These are phyloP conservation scores for Drosophila antonietae DNA, from an alignment of 2,888 invertebrate species.

Conservation along the genomic window DNA sequence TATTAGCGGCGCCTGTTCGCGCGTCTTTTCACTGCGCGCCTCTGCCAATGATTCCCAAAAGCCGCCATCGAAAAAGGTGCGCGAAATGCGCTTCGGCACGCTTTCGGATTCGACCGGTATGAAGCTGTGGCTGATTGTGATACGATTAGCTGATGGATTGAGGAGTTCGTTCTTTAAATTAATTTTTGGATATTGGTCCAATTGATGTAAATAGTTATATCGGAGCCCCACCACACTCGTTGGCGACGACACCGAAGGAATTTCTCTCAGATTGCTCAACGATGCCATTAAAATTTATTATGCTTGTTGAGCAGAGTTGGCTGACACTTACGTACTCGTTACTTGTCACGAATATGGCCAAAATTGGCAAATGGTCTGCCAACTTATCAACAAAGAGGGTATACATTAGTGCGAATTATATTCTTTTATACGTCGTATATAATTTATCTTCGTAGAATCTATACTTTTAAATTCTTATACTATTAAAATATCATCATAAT, in stretches of 20 bases:
- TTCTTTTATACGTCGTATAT: background rate
- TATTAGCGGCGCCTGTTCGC: slow-evolving; percentile 84
- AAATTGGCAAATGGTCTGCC: background rate
- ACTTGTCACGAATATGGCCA: slow-evolving; percentile 10
- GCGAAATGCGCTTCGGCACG: slow-evolving; percentile 90
- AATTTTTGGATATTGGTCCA: slow-evolving; percentile 89
- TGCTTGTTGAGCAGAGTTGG: slow-evolving; percentile 10
- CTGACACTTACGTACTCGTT: background rate
- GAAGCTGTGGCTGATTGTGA: slow-evolving; percentile 63
- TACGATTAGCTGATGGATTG: slow-evolving; percentile 84
- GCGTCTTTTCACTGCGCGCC: slow-evolving; percentile 85
- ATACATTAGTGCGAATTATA: background rate
- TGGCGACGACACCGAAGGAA: slow-evolving; percentile 34
- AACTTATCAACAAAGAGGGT: background rate
- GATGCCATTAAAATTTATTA: slow-evolving; percentile 59
- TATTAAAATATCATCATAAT: background rate
- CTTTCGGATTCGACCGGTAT: slow-evolving; percentile 88
- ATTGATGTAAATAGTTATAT: slow-evolving; percentile 80
- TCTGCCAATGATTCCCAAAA: slow-evolving; percentile 88
- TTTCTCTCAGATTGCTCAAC: slow-evolving; percentile 56
- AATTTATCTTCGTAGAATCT: too few relatives aligned
- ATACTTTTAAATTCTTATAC: background rate
- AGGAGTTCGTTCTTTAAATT: slow-evolving; percentile 88
- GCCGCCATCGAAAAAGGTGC: slow-evolving; percentile 91
- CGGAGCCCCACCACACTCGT: slow-evolving; percentile 2